These are phyloP conservation scores for Oncopodura yosiiana DNA, from an alignment of 1,140 invertebrate genomes.

Conservation along the genomic window DNA sequence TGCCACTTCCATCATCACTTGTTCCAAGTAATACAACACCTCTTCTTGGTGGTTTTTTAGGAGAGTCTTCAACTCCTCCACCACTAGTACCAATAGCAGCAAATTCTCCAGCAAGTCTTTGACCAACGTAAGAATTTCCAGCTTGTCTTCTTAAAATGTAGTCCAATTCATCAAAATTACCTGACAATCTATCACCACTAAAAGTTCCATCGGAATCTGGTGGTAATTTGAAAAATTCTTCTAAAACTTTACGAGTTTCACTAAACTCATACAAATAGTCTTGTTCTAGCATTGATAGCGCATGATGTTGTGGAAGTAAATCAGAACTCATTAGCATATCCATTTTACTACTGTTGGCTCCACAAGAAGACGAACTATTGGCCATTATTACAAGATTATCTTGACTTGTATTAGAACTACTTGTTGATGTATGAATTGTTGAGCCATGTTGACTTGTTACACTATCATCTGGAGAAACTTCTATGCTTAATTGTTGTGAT, in stretches of 20 bases:
- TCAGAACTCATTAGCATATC: neutral
- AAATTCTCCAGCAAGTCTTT: slow-evolving; percentile 61
- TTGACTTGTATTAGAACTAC: neutral
- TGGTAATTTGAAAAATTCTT: slow-evolving; percentile 81
- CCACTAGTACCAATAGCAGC: slow-evolving; percentile 35
- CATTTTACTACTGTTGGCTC: no score
- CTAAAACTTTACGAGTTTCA: slow-evolving; percentile 77
- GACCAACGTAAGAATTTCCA: slow-evolving; percentile 68
- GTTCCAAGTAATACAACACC: slow-evolving; percentile 17
- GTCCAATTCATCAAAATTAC: slow-evolving; percentile 61
- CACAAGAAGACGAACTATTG: slow-evolving; percentile 7
- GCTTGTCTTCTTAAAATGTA: slow-evolving; percentile 65
- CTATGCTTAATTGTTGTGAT: slow-evolving; percentile 2
- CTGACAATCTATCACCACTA: neutral
- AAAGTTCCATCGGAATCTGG: slow-evolving; percentile 35
- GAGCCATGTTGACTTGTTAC: slow-evolving; percentile 27
- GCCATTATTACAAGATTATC: slow-evolving; percentile 1
- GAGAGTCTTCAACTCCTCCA: slow-evolving; percentile 41
- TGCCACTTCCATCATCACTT: slow-evolving; percentile 12
- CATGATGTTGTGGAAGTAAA: slow-evolving; percentile 30
- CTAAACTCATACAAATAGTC: slow-evolving; percentile 84
- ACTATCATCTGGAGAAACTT: slow-evolving; percentile 23
- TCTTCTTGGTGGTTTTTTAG: slow-evolving; percentile 37
- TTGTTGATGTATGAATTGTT: slow-evolving; percentile 9
- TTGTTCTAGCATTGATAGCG: slow-evolving; percentile 15